Evolutionary conservation across 2,113 vertebrate genomes (phyloP).

Genomic region (Siniperca knerii): DNA sequence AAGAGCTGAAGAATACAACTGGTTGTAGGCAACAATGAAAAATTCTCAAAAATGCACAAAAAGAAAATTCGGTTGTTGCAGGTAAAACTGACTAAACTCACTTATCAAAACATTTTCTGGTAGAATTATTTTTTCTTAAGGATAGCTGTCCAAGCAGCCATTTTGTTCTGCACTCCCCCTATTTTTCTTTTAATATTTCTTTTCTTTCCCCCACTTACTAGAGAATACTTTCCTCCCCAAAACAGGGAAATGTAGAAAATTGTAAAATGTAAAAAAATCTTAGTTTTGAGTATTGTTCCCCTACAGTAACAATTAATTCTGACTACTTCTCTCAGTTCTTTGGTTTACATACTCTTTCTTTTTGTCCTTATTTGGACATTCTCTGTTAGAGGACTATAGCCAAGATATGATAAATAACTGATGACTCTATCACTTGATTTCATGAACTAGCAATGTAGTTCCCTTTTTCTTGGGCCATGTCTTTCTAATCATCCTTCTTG

Average conservation of each 20-base stretch:
- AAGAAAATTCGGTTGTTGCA: neutral
- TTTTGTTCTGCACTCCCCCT: neutral
- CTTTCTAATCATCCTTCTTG: no score
- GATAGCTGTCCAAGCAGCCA: neutral
- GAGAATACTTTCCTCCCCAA: neutral
- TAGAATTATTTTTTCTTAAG: neutral
- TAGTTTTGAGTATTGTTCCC: neutral
- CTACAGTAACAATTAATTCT: neutral
- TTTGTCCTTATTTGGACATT: neutral
- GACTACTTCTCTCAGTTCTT: neutral
- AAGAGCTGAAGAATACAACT: neutral
- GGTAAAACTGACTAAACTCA: neutral
- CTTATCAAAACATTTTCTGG: neutral
- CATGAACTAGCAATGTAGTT: neutral
- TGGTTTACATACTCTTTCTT: neutral
- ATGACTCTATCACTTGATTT: neutral
- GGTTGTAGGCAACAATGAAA: neutral
- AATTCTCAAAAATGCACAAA: neutral
- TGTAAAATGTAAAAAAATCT: neutral
- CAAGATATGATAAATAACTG: neutral
- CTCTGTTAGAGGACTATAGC: neutral
- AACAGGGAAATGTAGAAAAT: neutral
- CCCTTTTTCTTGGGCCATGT: no score
- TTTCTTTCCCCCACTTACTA: neutral
- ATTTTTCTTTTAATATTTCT: neutral